Evolutionary conservation across 2,888 invertebrate genomes (phyloP).

Genomic region (Thereva unica): DNA sequence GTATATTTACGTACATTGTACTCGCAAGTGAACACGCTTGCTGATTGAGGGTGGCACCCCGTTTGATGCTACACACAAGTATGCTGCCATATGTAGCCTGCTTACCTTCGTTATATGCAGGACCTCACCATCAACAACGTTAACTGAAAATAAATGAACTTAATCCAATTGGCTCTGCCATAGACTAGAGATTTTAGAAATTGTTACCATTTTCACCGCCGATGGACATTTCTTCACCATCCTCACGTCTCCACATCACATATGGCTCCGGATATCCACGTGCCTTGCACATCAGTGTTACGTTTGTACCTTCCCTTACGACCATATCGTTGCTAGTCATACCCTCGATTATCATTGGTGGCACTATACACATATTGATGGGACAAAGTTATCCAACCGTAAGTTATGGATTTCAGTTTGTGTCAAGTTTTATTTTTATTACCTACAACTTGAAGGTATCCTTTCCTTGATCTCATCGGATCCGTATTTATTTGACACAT

Average conservation of each 20-base stretch:
- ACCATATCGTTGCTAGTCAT: constrained; percentile 92
- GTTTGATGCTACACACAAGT: constrained; percentile 90
- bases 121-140: constrained; percentile 84
- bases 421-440: constrained; percentile 55
- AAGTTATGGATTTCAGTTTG: constrained; percentile 18
- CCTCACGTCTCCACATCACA: constrained; percentile 91
- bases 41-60: constrained; percentile 90
- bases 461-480: constrained; percentile 89
- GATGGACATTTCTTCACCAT: constrained; percentile 85
- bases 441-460: constrained; percentile 91
- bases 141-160: constrained; percentile 64
- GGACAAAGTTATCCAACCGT: constrained; percentile 22
- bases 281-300: constrained; percentile 85
- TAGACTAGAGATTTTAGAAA: background rate
- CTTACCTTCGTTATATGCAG: constrained; percentile 86
- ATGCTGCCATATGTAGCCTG: constrained; percentile 89
- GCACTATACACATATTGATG: constrained; percentile 65
- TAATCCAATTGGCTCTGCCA: background rate
- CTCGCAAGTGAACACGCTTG: constrained; percentile 79
- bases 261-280: constrained; percentile 88
- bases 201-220: constrained; percentile 81
- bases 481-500: constrained; percentile 94
- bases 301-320: constrained; percentile 85
- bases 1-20: constrained; percentile 72
- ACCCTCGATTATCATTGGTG: constrained; percentile 85